Evolutionary conservation across 2,113 vertebrate species (phyloP).

Genomic region (Anser cygnoides): DNA sequence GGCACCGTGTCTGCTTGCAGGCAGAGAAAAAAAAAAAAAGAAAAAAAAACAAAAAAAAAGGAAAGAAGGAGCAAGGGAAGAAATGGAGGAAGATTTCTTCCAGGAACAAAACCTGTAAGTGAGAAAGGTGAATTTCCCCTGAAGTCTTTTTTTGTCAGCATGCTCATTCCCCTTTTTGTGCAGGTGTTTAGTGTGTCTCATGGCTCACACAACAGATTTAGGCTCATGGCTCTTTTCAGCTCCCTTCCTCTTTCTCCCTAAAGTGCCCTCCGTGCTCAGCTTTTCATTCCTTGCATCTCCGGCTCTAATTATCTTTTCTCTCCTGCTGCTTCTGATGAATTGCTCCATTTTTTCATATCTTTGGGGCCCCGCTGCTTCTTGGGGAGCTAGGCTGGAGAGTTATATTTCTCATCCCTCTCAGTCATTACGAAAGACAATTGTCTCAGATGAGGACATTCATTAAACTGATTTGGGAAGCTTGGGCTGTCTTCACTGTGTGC

Average conservation of each 20-base stretch:
- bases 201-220: conserved; percentile 44
- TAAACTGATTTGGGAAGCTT: conserved; percentile 49
- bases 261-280: conserved; percentile 46
- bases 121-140: neutral
- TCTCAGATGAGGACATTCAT: conserved; percentile 54
- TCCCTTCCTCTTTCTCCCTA: conserved; percentile 38
- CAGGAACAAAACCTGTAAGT: neutral
- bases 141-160: neutral
- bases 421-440: conserved; percentile 43
- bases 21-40: neutral
- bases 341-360: conserved; percentile 16
- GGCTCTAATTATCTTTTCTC: conserved; percentile 66
- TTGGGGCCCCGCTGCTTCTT: conserved; percentile 39
- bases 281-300: conserved; percentile 32
- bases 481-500: neutral
- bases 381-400: conserved; percentile 19
- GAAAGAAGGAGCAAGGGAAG: neutral
- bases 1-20: fast-evolving
- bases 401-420: conserved; percentile 31
- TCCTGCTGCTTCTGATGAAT: conserved; percentile 70
- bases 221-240: conserved; percentile 32
- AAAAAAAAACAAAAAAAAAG: neutral
- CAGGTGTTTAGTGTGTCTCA: conserved; percentile 33
- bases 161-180: neutral
- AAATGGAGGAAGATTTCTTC: neutral